Conservation (phyloP, 2,113 vertebrate genomes). For the Rhinichthys klamathensis region DNA sequence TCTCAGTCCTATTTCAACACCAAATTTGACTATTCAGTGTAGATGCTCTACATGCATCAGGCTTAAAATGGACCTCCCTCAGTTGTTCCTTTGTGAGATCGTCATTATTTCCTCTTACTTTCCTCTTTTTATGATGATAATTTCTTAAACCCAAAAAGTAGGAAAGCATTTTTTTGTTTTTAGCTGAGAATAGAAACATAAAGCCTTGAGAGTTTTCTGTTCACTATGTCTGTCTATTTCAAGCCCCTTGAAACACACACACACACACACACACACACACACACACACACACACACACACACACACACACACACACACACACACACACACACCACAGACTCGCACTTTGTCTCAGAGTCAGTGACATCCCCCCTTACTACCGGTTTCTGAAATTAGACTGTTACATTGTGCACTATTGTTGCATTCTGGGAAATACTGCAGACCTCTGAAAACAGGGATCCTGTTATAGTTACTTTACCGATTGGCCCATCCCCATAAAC, state of each 20-base stretch:
- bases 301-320: not conserved
- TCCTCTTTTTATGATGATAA: not conserved
- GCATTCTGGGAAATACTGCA: conserved; percentile 7
- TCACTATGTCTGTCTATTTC: conserved; percentile 34
- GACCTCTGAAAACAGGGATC: conserved; percentile 1
- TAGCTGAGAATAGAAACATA: conserved; percentile 18
- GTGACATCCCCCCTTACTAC: not conserved
- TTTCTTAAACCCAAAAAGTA: not conserved
- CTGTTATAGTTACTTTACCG: not conserved
- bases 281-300: not conserved
- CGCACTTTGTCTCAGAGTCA: not conserved
- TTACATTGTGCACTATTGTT: not conserved
- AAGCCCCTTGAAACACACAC: no score
- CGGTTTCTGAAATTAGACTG: conserved; percentile 15
- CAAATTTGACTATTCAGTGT: not conserved
- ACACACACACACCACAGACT: not conserved
- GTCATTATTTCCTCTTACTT: not conserved
- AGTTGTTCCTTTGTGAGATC: not conserved
- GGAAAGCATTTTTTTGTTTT: not conserved
- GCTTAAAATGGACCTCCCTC: not conserved
- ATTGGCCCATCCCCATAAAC: not conserved
- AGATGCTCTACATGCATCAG: not conserved
- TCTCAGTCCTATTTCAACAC: not conserved
- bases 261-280: conserved; percentile 5
- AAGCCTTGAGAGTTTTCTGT: conserved; percentile 49